phyloP scores from a whole-genome alignment of 2,888 invertebrate genomes.

The Drosophila borealis region DNA sequence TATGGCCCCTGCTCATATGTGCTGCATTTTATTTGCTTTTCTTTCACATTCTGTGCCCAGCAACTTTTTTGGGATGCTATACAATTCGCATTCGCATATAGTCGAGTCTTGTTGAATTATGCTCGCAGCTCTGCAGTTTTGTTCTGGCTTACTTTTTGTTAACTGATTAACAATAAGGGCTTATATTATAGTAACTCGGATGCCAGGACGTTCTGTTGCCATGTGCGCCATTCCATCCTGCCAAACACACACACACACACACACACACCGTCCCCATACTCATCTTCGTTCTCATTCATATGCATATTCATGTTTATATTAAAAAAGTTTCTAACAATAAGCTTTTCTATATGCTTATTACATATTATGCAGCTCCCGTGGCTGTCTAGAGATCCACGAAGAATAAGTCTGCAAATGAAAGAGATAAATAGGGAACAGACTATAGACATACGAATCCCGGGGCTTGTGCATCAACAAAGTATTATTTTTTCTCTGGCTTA shows the following conservation, averaged over 20 bases:
- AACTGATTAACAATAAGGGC: constrained; percentile 76
- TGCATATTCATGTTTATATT: constrained; percentile 73
- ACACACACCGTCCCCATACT: background rate
- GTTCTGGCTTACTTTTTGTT: constrained; percentile 64
- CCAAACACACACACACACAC: background rate
- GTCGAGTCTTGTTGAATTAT: constrained; percentile 55
- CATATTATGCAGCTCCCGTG: constrained; percentile 51
- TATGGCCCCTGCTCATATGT: constrained; percentile 5
- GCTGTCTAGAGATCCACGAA: constrained; percentile 19
- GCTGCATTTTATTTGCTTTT: constrained; percentile 47
- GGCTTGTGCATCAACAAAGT: constrained; percentile 19
- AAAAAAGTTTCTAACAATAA: constrained; percentile 78
- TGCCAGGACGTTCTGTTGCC: constrained; percentile 15
- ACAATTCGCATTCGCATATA: constrained; percentile 56
- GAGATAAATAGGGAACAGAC: constrained; percentile 22
- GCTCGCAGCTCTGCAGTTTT: constrained; percentile 53
- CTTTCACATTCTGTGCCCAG: constrained; percentile 7
- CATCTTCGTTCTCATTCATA: constrained; percentile 13
- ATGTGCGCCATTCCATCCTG: background rate
- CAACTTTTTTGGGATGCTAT: constrained; percentile 63
- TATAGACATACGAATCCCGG: constrained; percentile 7
- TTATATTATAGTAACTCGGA: constrained; percentile 46
- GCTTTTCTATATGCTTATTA: constrained; percentile 72
- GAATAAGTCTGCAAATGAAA: constrained; percentile 43
- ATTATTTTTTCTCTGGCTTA: constrained; percentile 31